Percentiles rank a stretch among this genome's conserved stretches.
Evolutionary conservation across 1,140 invertebrate genomes (phyloP).

Genomic region (Delia radicum): DNA sequence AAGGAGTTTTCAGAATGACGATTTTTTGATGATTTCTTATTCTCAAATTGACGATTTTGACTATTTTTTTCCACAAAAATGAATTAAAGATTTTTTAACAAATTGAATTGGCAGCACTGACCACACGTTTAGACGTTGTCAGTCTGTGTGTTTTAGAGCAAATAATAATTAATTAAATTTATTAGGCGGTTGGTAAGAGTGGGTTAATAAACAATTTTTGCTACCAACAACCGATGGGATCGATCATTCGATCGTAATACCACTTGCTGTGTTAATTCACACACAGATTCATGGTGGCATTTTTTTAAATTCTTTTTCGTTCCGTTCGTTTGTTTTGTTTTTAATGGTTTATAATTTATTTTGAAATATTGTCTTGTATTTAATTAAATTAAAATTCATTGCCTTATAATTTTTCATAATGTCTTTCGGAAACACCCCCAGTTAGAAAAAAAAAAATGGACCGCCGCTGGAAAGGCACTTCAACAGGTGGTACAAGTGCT

Average conservation of each 20-base stretch:
- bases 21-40: too few relatives aligned
- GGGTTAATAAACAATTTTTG: background rate
- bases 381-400: constrained; percentile 23
- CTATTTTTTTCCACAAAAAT: too few relatives aligned
- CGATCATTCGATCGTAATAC: background rate
- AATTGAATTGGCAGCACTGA: too few relatives aligned
- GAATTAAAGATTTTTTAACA: too few relatives aligned
- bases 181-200: background rate
- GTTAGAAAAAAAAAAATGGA: too few relatives aligned
- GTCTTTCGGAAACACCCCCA: background rate
- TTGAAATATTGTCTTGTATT: constrained; percentile 10
- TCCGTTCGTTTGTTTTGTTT: background rate
- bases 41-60: too few relatives aligned
- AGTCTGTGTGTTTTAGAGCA: background rate
- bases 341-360: background rate
- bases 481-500: too few relatives aligned
- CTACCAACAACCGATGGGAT: background rate
- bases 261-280: background rate
- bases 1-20: too few relatives aligned
- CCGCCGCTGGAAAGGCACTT: too few relatives aligned
- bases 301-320: background rate
- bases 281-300: background rate
- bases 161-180: background rate
- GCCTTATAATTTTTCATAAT: constrained; percentile 6
- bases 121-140: background rate